Evolutionary conservation across 2,797 vertebrate species (phyloP).

Genomic region (Lagocephalus sceleratus): DNA sequence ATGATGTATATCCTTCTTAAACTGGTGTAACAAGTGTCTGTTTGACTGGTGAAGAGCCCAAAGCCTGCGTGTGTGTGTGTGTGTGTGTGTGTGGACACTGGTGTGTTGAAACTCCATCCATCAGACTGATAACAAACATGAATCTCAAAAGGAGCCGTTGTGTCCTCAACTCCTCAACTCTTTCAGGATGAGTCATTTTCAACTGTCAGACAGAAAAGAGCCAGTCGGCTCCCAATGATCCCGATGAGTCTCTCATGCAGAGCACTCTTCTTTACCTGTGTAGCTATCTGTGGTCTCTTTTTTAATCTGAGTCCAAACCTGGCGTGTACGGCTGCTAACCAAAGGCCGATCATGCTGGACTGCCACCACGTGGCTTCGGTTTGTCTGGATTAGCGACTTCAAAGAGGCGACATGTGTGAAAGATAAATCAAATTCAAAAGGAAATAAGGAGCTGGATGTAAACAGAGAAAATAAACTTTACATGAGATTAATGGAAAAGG

Average conservation of each 20-base stretch:
- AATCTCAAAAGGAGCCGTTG: constrained; percentile 13
- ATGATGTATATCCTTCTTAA: too few relatives aligned
- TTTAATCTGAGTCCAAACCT: background rate
- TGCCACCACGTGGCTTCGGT: constrained; percentile 28
- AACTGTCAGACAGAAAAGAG: constrained; percentile 12
- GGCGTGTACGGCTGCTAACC: constrained; percentile 15
- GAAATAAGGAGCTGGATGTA: constrained; percentile 5
- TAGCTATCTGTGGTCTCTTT: background rate
- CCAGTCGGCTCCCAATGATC: background rate
- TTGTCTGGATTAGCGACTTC: constrained; percentile 28
- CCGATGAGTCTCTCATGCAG: background rate
- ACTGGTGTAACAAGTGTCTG: too few relatives aligned
- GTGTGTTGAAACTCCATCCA: constrained; percentile 39
- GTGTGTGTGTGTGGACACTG: constrained; percentile 46
- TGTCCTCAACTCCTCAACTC: constrained; percentile 22
- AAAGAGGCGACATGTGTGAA: constrained; percentile 10
- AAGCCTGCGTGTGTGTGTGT: constrained; percentile 3
- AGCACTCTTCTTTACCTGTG: background rate
- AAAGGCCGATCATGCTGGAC: constrained; percentile 32
- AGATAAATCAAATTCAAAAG: constrained; percentile 3
- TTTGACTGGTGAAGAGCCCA: too few relatives aligned
- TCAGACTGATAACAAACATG: constrained; percentile 3
- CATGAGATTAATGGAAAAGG: constrained; percentile 22
- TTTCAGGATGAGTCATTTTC: constrained; percentile 16
- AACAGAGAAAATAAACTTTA: constrained; percentile 10